phyloP scores from a whole-genome alignment of 2,113 vertebrate genomes.

The Myotis lucifugus region DNA sequence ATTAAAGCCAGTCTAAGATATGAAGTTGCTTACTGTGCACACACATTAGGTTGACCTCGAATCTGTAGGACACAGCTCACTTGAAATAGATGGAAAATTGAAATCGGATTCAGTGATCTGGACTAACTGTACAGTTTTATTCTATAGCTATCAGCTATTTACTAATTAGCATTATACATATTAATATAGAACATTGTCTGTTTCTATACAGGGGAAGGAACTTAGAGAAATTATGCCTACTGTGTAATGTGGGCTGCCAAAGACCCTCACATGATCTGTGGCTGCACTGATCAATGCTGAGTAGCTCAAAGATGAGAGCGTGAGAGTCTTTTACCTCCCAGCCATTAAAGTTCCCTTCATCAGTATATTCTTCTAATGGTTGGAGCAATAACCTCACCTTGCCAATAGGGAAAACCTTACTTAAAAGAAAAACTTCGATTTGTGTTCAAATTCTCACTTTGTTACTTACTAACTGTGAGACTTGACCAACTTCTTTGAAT shows the following conservation, averaged over 20 bases:
- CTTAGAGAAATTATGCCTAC: not conserved
- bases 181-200: not conserved
- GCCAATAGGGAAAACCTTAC: not conserved
- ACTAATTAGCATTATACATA: not conserved
- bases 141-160: not conserved
- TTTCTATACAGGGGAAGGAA: not conserved
- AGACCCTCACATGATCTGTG: not conserved
- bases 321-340: not conserved
- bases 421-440: not conserved
- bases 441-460: conserved; percentile 22
- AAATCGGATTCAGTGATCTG: conserved; percentile 33
- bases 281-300: not conserved
- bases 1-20: not conserved
- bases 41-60: not conserved
- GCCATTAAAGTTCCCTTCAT: not conserved
- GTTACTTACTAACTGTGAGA: not conserved
- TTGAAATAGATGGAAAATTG: not conserved
- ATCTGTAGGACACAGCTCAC: not conserved
- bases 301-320: not conserved
- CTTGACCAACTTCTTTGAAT: not conserved
- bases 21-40: not conserved
- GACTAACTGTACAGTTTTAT: not conserved
- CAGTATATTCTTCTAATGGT: not conserved
- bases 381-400: not conserved
- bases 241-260: not conserved